Evolutionary conservation across 2,888 invertebrate genomes (phyloP), one percentile per base, ranked within the genome.

Genomic region (Pandemis cinnamomeana): DNA sequence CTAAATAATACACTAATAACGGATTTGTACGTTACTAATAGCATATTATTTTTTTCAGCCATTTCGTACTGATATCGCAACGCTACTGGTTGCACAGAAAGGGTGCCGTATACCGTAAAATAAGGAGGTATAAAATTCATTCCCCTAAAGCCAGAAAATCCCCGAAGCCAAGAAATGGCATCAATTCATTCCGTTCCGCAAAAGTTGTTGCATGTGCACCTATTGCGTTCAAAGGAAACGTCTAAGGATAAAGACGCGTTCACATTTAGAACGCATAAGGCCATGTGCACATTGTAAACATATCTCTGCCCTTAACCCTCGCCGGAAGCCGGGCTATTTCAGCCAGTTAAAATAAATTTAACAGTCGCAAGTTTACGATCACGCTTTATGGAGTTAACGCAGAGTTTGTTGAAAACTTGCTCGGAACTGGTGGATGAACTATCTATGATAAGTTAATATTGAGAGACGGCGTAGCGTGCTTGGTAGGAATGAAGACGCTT

Each of bases 311-410:
- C 79, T 80, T 79, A 79, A 80, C 79, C 79, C 79, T 75, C 73
- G 58, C 58, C 87, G 88, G 88, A 88, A 87, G 81, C 86, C 42
- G 77, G 79, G 84, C 86, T 89, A 89, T 89, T 89, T 88, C 83
- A 81, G 89, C 87, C 82, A 83, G 89, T 89, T 87, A 86, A 89
- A 88, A 89, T 87, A 89, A 89, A 89, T 89, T 89, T 88, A 85
- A 78, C 76, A 60, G 71, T 71, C 75, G 71, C 77, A 64, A 75
- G 75, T 76, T 78, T 78, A 71, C 73, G 69, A 71, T 60, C 73
- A 58, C 72, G 68, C 27, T 58, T 55, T 68, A 63, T 69, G 72
- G 55, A 75, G 64, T 66, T 63, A 66, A 68, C 64, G 44, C 66
- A 42, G 66, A 51, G 62, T 44, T 20, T 48, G 51, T 61, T 48